Evolutionary conservation across 2,888 invertebrate species (phyloP).

Genomic region (Aphidoletes aphidimyza): DNA sequence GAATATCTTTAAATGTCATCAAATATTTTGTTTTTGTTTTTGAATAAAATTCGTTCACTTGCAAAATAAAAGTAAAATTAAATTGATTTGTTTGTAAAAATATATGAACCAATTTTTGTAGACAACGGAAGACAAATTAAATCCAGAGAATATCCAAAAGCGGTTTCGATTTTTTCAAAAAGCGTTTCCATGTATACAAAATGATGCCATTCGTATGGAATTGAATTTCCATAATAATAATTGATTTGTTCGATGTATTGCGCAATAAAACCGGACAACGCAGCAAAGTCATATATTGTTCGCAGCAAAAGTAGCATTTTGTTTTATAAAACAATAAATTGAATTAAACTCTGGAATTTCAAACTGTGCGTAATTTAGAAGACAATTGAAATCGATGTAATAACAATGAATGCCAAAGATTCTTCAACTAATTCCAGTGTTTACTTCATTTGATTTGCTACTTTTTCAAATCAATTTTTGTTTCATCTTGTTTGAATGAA

Average conservation of each 20-base stretch:
- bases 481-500: background rate
- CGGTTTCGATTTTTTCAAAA: background rate
- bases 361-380: background rate
- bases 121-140: background rate
- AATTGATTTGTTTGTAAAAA: conserved; percentile 37
- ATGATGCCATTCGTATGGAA: too few species aligned
- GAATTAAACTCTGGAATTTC: background rate
- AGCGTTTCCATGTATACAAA: too few species aligned
- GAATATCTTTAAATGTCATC: conserved; percentile 52
- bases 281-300: background rate
- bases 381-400: too few species aligned
- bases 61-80: conserved; percentile 19
- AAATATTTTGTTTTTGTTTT: too few species aligned
- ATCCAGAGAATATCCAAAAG: background rate
- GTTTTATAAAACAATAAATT: too few species aligned
- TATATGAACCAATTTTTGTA: conserved; percentile 3
- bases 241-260: too few species aligned
- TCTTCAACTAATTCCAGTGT: background rate
- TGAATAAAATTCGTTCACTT: background rate
- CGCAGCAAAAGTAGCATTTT: background rate
- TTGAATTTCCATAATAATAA: too few species aligned
- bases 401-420: too few species aligned
- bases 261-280: background rate
- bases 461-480: background rate
- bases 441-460: background rate